These are phyloP conservation scores for Erinaceus europaeus DNA, from an alignment of 2,113 vertebrate genomes.

Conservation along the genomic window DNA sequence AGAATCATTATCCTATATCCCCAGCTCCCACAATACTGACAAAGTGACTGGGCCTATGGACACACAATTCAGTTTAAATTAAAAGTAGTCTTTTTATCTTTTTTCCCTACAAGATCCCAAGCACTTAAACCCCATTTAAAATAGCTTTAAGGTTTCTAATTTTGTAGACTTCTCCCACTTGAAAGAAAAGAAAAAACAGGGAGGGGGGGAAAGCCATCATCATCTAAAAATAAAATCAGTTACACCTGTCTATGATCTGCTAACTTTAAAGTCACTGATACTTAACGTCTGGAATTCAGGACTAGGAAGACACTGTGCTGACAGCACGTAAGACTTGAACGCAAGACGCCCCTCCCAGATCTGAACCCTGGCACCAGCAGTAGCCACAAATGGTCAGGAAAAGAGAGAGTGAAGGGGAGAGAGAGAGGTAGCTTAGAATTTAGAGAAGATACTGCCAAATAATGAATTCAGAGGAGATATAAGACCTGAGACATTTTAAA, in stretches of 20 bases:
- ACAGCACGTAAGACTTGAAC: no score
- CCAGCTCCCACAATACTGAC: no score
- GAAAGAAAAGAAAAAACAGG: background rate
- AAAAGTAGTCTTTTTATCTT: background rate
- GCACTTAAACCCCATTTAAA: background rate
- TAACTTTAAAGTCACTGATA: constrained; percentile 3
- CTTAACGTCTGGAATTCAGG: constrained; percentile 23
- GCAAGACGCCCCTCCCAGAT: no score
- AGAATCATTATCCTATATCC: no score
- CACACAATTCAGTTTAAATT: constrained; percentile 6
- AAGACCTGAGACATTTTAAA: constrained; percentile 7
- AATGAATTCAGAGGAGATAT: constrained; percentile 21
- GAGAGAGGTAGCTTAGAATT: no score
- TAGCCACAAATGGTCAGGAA: no score
- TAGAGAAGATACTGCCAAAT: background rate
- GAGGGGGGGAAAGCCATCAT: no score
- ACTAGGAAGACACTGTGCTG: no score
- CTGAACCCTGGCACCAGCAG: no score
- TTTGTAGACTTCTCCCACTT: constrained; percentile 18
- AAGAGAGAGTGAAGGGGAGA: no score
- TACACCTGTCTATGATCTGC: background rate
- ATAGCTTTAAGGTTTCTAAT: background rate
- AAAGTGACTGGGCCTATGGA: background rate
- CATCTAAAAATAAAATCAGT: background rate
- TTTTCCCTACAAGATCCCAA: background rate